Percentiles rank a stretch among this genome's conserved stretches.
phyloP scores from a whole-genome alignment of 2,888 invertebrate species.

The Teleiodes luculella region DNA sequence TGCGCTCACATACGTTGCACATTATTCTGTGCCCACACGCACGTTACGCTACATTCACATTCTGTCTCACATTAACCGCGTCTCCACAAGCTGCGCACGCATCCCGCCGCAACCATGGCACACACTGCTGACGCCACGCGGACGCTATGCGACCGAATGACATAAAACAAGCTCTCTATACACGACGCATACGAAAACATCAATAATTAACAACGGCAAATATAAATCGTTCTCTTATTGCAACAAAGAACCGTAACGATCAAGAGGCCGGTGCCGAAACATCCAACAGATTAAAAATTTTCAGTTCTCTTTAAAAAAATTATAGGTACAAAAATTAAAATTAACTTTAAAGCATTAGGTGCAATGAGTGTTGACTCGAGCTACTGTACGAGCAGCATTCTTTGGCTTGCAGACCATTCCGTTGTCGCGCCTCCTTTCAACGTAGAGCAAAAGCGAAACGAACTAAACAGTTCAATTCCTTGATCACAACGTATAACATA shows the following conservation, averaged over 20 bases:
- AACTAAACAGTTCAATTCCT: conserved; percentile 38
- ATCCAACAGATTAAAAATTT: conserved; percentile 45
- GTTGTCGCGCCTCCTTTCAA: conserved; percentile 31
- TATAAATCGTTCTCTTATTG: conserved; percentile 60
- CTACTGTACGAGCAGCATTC: conserved; percentile 56
- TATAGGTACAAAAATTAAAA: conserved; percentile 36
- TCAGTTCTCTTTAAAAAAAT: conserved; percentile 25
- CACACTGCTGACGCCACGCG: conserved; percentile 28
- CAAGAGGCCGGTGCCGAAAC: conserved; percentile 54
- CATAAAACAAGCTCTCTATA: conserved; percentile 49
- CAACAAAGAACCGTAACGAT: conserved; percentile 68
- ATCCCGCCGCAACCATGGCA: conserved; percentile 18
- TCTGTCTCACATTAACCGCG: neutral
- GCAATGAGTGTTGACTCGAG: conserved; percentile 68
- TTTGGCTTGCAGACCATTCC: conserved; percentile 60
- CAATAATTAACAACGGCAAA: conserved; percentile 70
- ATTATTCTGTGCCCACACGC: conserved; percentile 1
- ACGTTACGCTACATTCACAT: conserved; percentile 19
- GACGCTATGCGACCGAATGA: conserved; percentile 61
- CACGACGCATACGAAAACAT: conserved; percentile 56
- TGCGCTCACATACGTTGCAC: neutral
- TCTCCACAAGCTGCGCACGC: conserved; percentile 10
- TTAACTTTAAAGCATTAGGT: conserved; percentile 72
- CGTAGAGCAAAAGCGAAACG: conserved; percentile 30
- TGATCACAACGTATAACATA: conserved; percentile 43